Base-by-base conservation (phyloP, 2,888 invertebrate genomes). In the Rutpela maculata region DNA sequence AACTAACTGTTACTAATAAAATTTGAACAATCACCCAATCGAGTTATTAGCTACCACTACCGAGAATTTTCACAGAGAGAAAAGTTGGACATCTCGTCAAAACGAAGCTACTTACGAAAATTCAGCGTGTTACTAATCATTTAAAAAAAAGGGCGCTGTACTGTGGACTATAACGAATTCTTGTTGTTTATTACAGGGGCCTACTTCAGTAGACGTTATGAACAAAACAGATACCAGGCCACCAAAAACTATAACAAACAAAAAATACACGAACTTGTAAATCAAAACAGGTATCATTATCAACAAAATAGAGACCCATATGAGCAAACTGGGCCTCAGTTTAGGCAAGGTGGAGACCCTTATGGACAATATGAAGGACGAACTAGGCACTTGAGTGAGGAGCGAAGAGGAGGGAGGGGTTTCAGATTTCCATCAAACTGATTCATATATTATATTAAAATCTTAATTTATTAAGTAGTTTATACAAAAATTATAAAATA, bases 371-470 rank as follows among this genome's bases (percentile, higher is more conserved):
- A 55, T 50, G 60, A 62, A n/a, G 74, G 55, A 67, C 19, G 17
- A 26, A 6, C 31, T 19, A 50, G 43, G 11, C 10, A 67, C 3
- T 17, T 35, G 12, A n/a, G 43, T 12, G 26, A 74, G 11, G 70
- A 60, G 7, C 17, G 50, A 60, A 59, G 22, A 0, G 60, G 78
- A 70, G 50, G 71, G 0, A 65, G 62, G 19, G 74, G 76, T 50
- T 80, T 80, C 35, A 57, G 76, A 17, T 80, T 80, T 78, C 79
- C 79, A 43, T 78, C 79, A 55, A 50, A n/a, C 15, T 17, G 22
- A 50, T 43, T 2, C n/a, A 18, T 56, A 22, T 2, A 15, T 38
- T 67, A 50, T 17, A n/a, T 17, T n/a, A n/a, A 31, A 63, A 9
- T 9, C 17, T 17, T 63, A 63, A 50, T 50, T 50, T 50, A 50